Evolutionary conservation across 2,888 invertebrate species (phyloP), one percentile per base, ranked within the genome.

Genomic region (Andrena bicolor): DNA sequence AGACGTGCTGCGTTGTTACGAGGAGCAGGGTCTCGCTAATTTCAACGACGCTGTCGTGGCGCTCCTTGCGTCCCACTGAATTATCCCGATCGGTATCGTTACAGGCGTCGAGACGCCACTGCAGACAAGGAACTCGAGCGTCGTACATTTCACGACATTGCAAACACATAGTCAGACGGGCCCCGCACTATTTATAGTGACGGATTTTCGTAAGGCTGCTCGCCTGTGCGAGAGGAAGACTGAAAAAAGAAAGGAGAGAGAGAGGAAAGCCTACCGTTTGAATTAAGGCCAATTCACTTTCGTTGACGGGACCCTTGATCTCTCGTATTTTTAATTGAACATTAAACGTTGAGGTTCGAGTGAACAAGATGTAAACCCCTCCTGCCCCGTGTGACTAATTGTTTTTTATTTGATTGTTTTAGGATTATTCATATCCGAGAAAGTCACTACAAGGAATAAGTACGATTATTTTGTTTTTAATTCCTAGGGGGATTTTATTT

Each of bases 131-230:
- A 88, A 86, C 87, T 82, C 82, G 77, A 63, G 76, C 85, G 79
- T 86, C 87, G 86, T 78, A 84, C 83, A 82, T 86, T 87, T 90
- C 85, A 83, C 90, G 88, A 89, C 88, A 88, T 87, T 80, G 88
- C 90, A 91, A 91, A 92, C 90, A 89, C 90, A 89, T 87, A 90
- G 92, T 88, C 90, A 90, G 92, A 91, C 91, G 80, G 86, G 76
- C 72, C 41, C 41, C 76, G 74, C 71, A 65, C 88, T 92, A 92
- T 92, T 92, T 90, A 92, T 92, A 92, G 85, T 81, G 74, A 66
- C 64, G 26, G 72, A 60, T 70, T 78, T 82, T 86, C 64, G 77
- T 74, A 76, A 75, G 71, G 69, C 66, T 64, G 76, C 76, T 53
- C 61, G 56, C 30, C 63, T 28, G 35, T 20, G 10, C 63, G 53